phyloP scores from a whole-genome alignment of 2,888 invertebrate species.

The Amphimallon solstitiale region DNA sequence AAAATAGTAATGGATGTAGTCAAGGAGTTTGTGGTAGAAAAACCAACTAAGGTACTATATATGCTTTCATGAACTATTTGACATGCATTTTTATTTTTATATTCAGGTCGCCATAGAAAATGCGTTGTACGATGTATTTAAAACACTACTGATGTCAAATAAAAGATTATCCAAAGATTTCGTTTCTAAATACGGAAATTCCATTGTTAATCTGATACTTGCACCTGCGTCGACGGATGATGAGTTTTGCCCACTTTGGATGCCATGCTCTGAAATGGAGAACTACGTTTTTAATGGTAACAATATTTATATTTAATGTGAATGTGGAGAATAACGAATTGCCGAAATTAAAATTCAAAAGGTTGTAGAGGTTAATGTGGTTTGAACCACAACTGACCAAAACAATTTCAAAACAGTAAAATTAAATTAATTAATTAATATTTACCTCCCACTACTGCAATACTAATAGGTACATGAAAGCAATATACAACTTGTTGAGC shows the following conservation, averaged over 20 bases:
- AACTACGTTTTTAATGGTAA: too few relatives aligned
- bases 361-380: too few relatives aligned
- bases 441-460: too few relatives aligned
- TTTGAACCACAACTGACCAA: too few relatives aligned
- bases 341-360: too few relatives aligned
- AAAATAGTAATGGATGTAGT: conserved; percentile 81
- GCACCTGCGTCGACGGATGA: conserved; percentile 74
- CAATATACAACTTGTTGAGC: too few relatives aligned
- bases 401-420: too few relatives aligned
- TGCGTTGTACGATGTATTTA: conserved; percentile 76
- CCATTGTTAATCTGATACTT: conserved; percentile 75
- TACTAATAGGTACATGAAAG: too few relatives aligned
- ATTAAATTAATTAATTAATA: too few relatives aligned
- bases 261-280: too few relatives aligned
- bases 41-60: conserved; percentile 76
- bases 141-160: conserved; percentile 72
- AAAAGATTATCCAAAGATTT: conserved; percentile 74
- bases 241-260: too few relatives aligned
- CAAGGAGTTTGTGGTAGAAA: conserved; percentile 71
- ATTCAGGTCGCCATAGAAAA: conserved; percentile 77
- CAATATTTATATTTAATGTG: not conserved
- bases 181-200: conserved; percentile 77
- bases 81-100: conserved; percentile 15
- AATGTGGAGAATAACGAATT: too few relatives aligned
- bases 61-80: conserved; percentile 40